Base-by-base conservation (phyloP, 2,888 invertebrate genomes). In the Julus scandinavius region DNA sequence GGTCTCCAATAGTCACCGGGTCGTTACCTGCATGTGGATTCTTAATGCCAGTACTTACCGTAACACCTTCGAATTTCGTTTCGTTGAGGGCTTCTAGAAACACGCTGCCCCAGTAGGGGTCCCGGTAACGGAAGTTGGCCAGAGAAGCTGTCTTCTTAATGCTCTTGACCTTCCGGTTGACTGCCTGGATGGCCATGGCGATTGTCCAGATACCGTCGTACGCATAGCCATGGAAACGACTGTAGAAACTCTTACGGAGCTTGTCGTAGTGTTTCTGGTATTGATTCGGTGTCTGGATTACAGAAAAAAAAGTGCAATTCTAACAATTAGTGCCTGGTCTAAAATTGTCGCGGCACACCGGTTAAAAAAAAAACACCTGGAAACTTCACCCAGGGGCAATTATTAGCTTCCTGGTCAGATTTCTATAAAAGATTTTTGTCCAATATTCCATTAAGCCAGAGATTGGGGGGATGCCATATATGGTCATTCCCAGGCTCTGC, bases 171-270 rank as follows among this genome's bases (percentile, higher is more conserved):
- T 95, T 94, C 90, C 96, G 95, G 0, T 97, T 96, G 41, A 98
- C 97, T 90, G 96, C 96, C 91, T 98, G 97, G 89, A 99, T 96
- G 0, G 99, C 99, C 89, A 98, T 93, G 0, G 99, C 99, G 90
- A 99, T 97, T 0, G 98, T 97, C 99, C 99, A 99, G 90, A 99
- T 97, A 5, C 98, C 99, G 92, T 99, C 99, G 92, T 99, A 99
- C 13, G 99, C 98, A 92, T 99, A 99, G 2, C 98, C 99, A 92
- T 99, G 98, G 92, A 98, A 99, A 90, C 98, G 94, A 58, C 98
- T 98, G 93, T 97, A 98, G 40, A 54, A 41, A 0, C 93, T 92
- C 1, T 96, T 96, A 90, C 97, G 94, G 89, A 96, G 93, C 50
- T 95, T 94, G 91, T 98, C 95, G 92, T 98, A 98, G 92, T 97